Evolutionary conservation across 2,113 vertebrate genomes (phyloP).

Genomic region (Hippolais icterina): DNA sequence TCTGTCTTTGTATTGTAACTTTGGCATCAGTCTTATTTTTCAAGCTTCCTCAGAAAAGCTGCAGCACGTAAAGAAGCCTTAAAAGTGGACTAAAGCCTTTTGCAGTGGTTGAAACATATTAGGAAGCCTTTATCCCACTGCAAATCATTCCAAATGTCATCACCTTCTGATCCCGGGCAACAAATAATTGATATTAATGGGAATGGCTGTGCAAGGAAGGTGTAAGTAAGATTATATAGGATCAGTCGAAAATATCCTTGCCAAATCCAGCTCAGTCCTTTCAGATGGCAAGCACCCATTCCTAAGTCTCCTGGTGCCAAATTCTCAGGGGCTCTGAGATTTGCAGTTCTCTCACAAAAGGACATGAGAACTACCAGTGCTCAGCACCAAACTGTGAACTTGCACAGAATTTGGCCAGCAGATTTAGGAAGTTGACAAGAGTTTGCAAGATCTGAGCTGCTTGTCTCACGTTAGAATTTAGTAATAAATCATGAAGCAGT

Average conservation of each 20-base stretch:
- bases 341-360: background rate
- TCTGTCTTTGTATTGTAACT: background rate
- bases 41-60: background rate
- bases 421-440: background rate
- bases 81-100: background rate
- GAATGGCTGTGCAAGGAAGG: background rate
- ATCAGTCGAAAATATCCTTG: background rate
- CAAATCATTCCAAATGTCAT: constrained; percentile 11
- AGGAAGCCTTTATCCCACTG: background rate
- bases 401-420: background rate
- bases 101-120: background rate
- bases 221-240: constrained; percentile 5
- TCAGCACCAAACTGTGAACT: background rate
- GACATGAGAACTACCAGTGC: background rate
- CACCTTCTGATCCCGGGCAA: constrained; percentile 6
- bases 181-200: constrained; percentile 24
- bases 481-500: background rate
- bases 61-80: background rate
- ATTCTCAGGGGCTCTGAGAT: background rate
- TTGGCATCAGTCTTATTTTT: background rate
- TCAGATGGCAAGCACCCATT: background rate
- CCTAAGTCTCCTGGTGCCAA: background rate
- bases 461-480: background rate
- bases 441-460: background rate
- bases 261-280: background rate